Conservation (phyloP, 1,140 invertebrate species). For the Lasioglossum baleicum region DNA sequence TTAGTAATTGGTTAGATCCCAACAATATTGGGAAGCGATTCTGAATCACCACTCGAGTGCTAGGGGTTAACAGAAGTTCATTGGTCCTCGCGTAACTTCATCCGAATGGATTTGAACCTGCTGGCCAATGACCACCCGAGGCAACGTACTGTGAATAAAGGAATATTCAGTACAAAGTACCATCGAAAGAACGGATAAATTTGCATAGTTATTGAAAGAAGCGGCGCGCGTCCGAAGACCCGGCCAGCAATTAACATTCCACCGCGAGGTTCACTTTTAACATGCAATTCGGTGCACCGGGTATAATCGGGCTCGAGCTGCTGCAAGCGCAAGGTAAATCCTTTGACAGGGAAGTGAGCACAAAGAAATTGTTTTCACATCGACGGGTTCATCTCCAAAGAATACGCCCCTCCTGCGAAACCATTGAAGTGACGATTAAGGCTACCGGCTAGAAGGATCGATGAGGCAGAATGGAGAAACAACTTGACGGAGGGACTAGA, state of each 20-base stretch:
- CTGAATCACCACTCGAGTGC: too few species aligned
- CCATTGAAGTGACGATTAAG: slow-evolving; percentile 55
- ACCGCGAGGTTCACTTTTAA: background rate
- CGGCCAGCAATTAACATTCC: too few species aligned
- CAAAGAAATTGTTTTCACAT: slow-evolving; percentile 45
- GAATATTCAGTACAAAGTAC: background rate
- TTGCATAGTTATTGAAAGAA: background rate
- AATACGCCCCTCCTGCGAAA: slow-evolving; percentile 30
- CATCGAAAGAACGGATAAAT: background rate
- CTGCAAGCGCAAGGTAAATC: slow-evolving; percentile 10
- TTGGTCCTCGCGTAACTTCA: background rate
- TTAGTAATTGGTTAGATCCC: too few species aligned
- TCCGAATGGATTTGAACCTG: background rate
- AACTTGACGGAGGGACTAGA: slow-evolving; percentile 58
- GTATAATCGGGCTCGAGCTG: background rate
- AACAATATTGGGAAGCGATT: too few species aligned
- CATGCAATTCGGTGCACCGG: too few species aligned
- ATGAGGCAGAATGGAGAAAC: slow-evolving; percentile 59
- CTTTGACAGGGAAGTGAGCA: slow-evolving; percentile 27
- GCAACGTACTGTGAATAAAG: too few species aligned
- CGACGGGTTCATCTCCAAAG: slow-evolving; percentile 45
- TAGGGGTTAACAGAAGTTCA: too few species aligned
- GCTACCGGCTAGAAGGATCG: slow-evolving; percentile 50
- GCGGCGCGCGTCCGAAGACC: too few species aligned
- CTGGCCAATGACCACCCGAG: too few species aligned